Percentiles rank a stretch among this genome's conserved stretches.
Conservation (phyloP, 2,888 invertebrate species). For the Acleris laterana region DNA sequence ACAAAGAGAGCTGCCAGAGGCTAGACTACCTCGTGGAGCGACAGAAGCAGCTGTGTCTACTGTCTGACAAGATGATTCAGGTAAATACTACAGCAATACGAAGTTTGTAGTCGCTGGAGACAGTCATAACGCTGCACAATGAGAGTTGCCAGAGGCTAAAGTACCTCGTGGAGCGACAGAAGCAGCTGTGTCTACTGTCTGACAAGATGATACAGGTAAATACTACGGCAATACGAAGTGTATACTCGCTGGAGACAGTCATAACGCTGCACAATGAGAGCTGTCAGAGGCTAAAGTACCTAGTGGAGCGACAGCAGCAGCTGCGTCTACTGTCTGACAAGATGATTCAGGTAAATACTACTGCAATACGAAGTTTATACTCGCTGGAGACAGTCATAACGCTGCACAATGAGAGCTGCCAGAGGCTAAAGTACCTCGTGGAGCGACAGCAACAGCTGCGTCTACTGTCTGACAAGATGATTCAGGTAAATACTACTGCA, state of each 20-base stretch:
- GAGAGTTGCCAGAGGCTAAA: constrained; percentile 55
- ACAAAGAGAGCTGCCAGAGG: constrained; percentile 88
- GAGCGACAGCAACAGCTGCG: constrained; percentile 86
- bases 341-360: constrained; percentile 85
- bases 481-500: constrained; percentile 78
- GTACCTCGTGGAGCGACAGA: constrained; percentile 56
- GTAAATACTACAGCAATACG: constrained; percentile 61
- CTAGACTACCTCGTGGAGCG: constrained; percentile 88
- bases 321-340: constrained; percentile 88
- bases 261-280: not conserved
- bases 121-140: not conserved
- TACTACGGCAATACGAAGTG: constrained; percentile 40
- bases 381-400: not conserved
- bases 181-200: constrained; percentile 76
- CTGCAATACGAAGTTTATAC: constrained; percentile 42
- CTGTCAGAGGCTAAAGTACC: constrained; percentile 72
- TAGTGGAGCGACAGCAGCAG: not conserved
- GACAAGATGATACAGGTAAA: constrained; percentile 88
- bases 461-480: constrained; percentile 87
- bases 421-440: constrained; percentile 73
- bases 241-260: not conserved
- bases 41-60: constrained; percentile 90
- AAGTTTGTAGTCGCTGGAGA: constrained; percentile 35
- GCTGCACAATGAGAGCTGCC: not conserved
- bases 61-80: constrained; percentile 88